phyloP scores from a whole-genome alignment of 1,140 invertebrate genomes.

The Drosophila funebris region DNA sequence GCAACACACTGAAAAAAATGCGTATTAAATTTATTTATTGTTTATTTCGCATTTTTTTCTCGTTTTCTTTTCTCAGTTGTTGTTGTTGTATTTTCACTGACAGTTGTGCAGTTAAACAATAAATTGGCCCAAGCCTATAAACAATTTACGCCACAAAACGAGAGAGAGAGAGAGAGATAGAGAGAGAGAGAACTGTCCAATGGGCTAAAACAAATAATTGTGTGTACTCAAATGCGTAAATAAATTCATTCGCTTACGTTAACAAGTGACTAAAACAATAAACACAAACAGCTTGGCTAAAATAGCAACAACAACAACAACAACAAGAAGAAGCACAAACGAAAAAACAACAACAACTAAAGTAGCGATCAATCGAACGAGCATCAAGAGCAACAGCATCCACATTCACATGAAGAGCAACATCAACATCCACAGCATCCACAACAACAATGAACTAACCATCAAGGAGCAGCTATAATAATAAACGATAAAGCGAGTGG shows the following conservation, averaged over 20 bases:
- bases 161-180: not conserved
- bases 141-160: conserved; percentile 17
- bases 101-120: conserved; percentile 43
- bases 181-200: too few species aligned
- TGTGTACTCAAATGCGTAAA: conserved; percentile 20
- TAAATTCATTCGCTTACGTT: conserved; percentile 40
- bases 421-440: conserved; percentile 10
- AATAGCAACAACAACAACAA: conserved; percentile 33
- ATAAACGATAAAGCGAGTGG: not conserved
- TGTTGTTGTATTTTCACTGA: conserved; percentile 16
- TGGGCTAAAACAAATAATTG: conserved; percentile 26
- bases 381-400: not conserved
- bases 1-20: conserved; percentile 44
- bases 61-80: conserved; percentile 5
- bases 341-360: conserved; percentile 40
- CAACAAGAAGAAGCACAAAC: conserved; percentile 63
- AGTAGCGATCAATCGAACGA: not conserved
- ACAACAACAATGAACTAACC: conserved; percentile 17
- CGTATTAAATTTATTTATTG: conserved; percentile 67
- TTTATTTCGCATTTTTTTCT: conserved; percentile 42
- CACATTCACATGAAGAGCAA: not conserved
- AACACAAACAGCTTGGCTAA: conserved; percentile 54
- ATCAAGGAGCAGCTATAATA: conserved; percentile 5
- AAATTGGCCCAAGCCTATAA: conserved; percentile 44
- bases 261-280: conserved; percentile 75